Evolutionary conservation across 2,113 vertebrate species (phyloP).

Genomic region (Onychostoma macrolepis): DNA sequence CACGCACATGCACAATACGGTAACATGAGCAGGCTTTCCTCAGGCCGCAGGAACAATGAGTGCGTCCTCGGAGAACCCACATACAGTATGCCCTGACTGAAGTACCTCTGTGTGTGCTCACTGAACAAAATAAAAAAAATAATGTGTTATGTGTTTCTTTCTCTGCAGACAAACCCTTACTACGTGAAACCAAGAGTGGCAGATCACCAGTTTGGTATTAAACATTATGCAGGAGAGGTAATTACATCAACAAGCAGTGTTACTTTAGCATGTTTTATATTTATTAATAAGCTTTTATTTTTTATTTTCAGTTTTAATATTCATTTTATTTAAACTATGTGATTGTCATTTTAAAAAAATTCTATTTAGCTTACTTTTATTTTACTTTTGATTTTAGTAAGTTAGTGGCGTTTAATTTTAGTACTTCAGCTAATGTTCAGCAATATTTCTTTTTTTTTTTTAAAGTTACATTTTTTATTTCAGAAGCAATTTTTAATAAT

Average conservation of each 20-base stretch:
- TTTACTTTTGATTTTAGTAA: no score
- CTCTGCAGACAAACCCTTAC: slow-evolving; percentile 83
- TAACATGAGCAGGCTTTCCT: slow-evolving; percentile 67
- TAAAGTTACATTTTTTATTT: no score
- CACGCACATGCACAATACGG: slow-evolving; percentile 62
- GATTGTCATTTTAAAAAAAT: no score
- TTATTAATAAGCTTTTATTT: not conserved
- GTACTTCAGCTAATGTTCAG: no score
- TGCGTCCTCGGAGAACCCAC: slow-evolving; percentile 51
- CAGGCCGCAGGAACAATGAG: slow-evolving; percentile 51
- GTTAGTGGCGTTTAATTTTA: no score
- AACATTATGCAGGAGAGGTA: slow-evolving; percentile 93
- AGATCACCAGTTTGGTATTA: slow-evolving; percentile 92
- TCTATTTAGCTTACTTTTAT: no score
- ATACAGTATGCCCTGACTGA: not conserved
- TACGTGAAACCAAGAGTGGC: slow-evolving; percentile 89
- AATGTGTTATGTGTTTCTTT: slow-evolving; percentile 28
- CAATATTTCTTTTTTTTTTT: no score
- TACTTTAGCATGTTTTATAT: not conserved
- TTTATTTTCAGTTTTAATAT: no score
- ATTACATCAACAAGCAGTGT: slow-evolving; percentile 52
- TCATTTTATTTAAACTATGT: no score
- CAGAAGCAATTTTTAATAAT: not conserved
- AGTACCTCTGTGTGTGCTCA: not conserved
- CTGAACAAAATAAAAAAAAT: no score